Evolutionary conservation across 35 echinoderm and acorn worm genomes (phyloP).

Genomic region (Heliocidaris erythrogramma): DNA sequence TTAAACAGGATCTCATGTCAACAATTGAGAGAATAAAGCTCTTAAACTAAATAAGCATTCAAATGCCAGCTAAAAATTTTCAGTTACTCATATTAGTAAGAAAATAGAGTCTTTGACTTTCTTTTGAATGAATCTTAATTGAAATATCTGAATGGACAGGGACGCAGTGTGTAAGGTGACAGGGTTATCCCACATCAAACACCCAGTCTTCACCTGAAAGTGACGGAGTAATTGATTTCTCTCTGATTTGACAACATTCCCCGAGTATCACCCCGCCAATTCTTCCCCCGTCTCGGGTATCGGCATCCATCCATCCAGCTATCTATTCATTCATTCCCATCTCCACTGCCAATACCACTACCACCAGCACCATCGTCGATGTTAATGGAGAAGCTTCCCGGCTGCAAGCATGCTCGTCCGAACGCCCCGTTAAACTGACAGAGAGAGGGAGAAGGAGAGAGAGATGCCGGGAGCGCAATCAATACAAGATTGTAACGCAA

Average conservation of each 20-base stretch:
- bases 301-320: background rate
- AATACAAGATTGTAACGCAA: slow-evolving; percentile 12
- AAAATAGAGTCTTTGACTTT: background rate
- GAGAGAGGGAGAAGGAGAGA: background rate
- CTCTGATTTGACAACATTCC: background rate
- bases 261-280: background rate
- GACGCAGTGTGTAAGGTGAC: background rate
- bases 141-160: background rate
- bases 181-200: background rate
- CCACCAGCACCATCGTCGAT: background rate
- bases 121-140: background rate
- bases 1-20: too few species aligned
- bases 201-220: background rate
- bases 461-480: slow-evolving; percentile 8
- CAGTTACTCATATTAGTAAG: background rate
- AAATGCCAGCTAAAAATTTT: background rate
- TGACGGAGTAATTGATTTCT: background rate
- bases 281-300: background rate
- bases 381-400: background rate
- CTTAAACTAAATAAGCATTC: background rate
- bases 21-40: background rate
- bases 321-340: background rate
- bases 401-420: background rate
- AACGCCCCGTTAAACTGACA: background rate
- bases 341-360: background rate